Conservation (phyloP, 2,888 invertebrate species). For the Morpho deidamia region DNA sequence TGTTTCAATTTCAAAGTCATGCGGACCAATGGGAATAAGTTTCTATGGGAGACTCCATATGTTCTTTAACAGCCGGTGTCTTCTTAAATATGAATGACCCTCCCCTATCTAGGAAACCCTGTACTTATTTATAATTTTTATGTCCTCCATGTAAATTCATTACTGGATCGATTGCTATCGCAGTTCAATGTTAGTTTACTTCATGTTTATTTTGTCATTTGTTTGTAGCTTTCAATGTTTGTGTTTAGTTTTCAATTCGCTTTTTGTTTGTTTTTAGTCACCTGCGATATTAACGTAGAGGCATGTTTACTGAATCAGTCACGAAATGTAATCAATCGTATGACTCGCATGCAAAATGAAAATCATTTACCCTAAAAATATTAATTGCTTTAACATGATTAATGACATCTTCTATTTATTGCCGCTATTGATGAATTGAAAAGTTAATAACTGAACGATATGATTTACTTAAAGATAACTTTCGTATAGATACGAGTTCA, state of each 20-base stretch:
- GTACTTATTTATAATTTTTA: conserved; percentile 20
- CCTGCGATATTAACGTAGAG: background rate
- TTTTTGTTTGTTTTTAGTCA: conserved; percentile 12
- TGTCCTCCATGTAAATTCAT: conserved; percentile 27
- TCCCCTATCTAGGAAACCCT: conserved; percentile 22
- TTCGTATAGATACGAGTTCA: no score
- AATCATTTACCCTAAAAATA: background rate
- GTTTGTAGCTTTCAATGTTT: conserved; percentile 15
- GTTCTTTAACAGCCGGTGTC: conserved; percentile 44
- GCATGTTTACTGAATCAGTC: conserved; percentile 1
- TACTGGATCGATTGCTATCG: conserved; percentile 35
- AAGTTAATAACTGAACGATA: background rate
- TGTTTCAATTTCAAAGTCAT: conserved; percentile 52
- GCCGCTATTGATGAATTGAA: background rate
- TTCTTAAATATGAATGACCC: conserved; percentile 56
- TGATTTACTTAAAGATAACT: no score
- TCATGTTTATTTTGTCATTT: conserved; percentile 27
- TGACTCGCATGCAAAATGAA: background rate
- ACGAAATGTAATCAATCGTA: background rate
- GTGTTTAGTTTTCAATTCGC: conserved; percentile 16
- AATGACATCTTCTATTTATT: background rate
- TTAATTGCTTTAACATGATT: background rate
- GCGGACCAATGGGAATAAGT: conserved; percentile 36
- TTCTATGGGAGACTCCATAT: conserved; percentile 48
- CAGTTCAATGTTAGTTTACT: conserved; percentile 33